phyloP scores from a whole-genome alignment of 2,113 vertebrate species.

The Thoracochromis brauschi region DNA sequence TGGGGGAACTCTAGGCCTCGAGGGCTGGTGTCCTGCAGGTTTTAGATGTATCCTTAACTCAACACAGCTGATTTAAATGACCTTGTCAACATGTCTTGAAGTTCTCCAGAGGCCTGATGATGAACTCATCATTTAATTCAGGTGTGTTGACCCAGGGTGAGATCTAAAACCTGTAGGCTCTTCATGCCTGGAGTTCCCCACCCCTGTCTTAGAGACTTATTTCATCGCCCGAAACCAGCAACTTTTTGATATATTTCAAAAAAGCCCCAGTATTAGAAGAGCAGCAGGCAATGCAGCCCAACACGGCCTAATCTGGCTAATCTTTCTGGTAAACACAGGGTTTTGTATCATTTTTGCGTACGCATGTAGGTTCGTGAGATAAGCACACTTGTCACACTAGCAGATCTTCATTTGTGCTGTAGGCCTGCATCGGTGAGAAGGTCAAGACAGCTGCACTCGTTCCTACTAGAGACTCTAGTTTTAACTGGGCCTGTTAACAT shows the following conservation, averaged over 20 bases:
- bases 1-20: background rate
- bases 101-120: background rate
- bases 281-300: background rate
- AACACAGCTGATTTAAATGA: background rate
- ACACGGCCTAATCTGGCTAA: background rate
- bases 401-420: background rate
- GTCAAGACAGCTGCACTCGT: conserved; percentile 16
- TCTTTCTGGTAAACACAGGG: background rate
- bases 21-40: background rate
- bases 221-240: background rate
- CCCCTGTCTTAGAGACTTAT: background rate
- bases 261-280: background rate
- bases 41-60: background rate
- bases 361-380: background rate
- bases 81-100: background rate
- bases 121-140: background rate
- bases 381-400: background rate
- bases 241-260: background rate
- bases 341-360: background rate
- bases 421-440: conserved; percentile 6
- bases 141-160: background rate
- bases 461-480: background rate
- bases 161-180: background rate
- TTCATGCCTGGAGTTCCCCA: background rate
- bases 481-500: background rate